Base-by-base conservation (phyloP, 2,888 invertebrate genomes). In the Drosophila kuntzei region DNA sequence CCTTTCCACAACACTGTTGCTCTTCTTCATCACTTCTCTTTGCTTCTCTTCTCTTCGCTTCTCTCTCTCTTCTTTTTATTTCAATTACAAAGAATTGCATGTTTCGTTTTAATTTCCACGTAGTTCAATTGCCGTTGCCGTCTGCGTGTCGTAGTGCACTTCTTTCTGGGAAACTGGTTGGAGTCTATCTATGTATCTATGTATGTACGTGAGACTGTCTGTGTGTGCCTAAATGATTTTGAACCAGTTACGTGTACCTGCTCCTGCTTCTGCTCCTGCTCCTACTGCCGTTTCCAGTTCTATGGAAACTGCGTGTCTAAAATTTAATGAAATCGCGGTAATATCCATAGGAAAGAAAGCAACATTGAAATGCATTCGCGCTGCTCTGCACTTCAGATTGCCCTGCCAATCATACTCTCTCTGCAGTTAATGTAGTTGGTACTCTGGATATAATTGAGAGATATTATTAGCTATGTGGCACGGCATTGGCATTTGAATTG, bases 31-130 rank as follows among this genome's bases (percentile, higher is more conserved):
- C n/a, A n/a, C 25, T 25, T 25, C 16, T 41, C 12, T 44, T 36
- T 12, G n/a, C 39, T 29, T n/a, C 27, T 1, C 41, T 49, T 44
- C 9, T 44, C 16, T 6, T 6, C 18, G 2, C 9, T 8, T 37
- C 34, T 46, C 47, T 34, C 5, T 32, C 57, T 58, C 11, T 37
- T 36, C 22, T 54, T 64, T 51, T 46, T 61, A 68, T 88, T 87
- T 89, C 86, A 89, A 87, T 87, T 87, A 87, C 79, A 59, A 77
- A 39, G 85, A 86, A 89, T 87, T 82, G 88, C 89, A 87, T 87
- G 86, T 87, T 87, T 79, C 89, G 72, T 86, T 85, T 87, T 87
- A 86, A 86, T 86, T 87, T 87, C 77, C 66, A 63, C 65, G 72
- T 69, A 68, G 62, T 72, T 79, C 76, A 79, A 69, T 76, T 83